Conservation (phyloP, 2,797 vertebrate species). For the Peromyscus nudipes region DNA sequence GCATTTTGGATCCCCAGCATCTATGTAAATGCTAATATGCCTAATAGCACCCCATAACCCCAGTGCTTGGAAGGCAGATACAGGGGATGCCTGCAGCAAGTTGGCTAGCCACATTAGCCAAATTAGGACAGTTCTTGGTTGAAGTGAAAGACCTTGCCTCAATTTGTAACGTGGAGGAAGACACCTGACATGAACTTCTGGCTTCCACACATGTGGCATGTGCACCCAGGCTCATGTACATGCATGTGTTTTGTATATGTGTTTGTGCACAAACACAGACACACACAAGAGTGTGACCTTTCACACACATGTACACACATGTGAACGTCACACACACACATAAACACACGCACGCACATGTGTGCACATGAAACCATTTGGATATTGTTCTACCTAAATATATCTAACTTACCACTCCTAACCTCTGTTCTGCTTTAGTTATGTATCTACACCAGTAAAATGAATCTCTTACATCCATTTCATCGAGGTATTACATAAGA, state of each 20-base stretch:
- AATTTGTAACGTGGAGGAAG: background rate
- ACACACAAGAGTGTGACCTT: background rate
- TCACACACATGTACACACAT: background rate
- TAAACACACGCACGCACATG: background rate
- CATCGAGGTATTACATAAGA: background rate
- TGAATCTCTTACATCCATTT: background rate
- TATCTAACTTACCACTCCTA: background rate
- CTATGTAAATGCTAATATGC: background rate
- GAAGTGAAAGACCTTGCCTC: background rate
- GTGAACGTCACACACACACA: background rate
- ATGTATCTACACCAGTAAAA: background rate
- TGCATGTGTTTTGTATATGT: background rate
- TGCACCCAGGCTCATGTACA: background rate
- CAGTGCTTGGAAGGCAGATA: background rate
- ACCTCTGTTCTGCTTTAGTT: background rate
- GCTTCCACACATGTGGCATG: background rate
- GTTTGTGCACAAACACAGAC: background rate
- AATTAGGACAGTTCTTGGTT: background rate
- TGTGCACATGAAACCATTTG: background rate
- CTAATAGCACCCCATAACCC: background rate
- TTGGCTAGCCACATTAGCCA: background rate
- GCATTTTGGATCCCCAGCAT: background rate
- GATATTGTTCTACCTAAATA: background rate
- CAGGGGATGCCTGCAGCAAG: background rate
- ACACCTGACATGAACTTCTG: background rate